These are phyloP conservation scores for Ypsolopha scabrella DNA, from an alignment of 2,888 invertebrate species.

Conservation along the genomic window DNA sequence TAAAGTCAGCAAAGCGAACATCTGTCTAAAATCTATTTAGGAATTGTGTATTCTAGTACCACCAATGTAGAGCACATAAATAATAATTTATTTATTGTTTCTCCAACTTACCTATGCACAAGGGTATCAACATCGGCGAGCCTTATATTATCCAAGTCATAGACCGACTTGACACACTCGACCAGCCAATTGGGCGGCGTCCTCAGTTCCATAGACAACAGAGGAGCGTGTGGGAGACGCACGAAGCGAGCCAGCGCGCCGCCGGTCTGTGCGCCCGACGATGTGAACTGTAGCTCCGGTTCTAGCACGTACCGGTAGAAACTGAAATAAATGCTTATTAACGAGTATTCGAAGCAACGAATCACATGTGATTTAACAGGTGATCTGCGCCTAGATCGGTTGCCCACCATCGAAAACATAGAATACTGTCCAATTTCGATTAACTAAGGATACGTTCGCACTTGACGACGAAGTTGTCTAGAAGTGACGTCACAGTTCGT, in stretches of 20 bases:
- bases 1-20: too few relatives aligned
- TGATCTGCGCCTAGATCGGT: too few relatives aligned
- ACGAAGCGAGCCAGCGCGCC: conserved; percentile 89
- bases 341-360: not conserved
- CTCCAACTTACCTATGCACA: conserved; percentile 75
- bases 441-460: too few relatives aligned
- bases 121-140: conserved; percentile 91
- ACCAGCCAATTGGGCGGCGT: conserved; percentile 98
- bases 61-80: too few relatives aligned
- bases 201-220: conserved; percentile 82
- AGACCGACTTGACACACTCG: conserved; percentile 90
- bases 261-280: conserved; percentile 75
- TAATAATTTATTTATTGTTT: too few relatives aligned
- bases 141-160: conserved; percentile 97
- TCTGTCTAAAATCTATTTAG: too few relatives aligned
- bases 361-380: too few relatives aligned
- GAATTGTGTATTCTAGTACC: too few relatives aligned
- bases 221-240: conserved; percentile 90
- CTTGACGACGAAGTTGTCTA: too few relatives aligned
- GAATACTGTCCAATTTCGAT: too few relatives aligned
- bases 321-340: conserved; percentile 55
- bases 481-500: too few relatives aligned
- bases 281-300: conserved; percentile 85
- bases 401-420: too few relatives aligned
- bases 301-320: conserved; percentile 97